Evolutionary conservation across 2,797 vertebrate genomes (phyloP).

Genomic region (Xenops minutus): DNA sequence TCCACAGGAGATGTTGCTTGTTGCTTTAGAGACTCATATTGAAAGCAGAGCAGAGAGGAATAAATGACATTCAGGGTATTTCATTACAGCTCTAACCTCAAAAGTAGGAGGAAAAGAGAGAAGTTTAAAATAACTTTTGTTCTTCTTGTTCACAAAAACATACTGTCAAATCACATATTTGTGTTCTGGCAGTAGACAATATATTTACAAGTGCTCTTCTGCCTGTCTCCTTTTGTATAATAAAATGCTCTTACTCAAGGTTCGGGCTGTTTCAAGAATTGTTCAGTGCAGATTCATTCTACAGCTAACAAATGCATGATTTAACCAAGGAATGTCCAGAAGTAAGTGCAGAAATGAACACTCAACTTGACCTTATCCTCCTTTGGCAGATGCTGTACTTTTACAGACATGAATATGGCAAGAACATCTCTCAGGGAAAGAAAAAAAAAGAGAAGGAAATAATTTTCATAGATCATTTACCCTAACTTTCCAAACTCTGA

Average conservation of each 20-base stretch:
- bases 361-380: neutral
- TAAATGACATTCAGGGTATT: slow-evolving; percentile 9
- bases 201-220: slow-evolving; percentile 20
- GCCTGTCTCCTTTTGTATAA: neutral
- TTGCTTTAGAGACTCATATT: slow-evolving; percentile 5
- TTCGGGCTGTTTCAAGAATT: neutral
- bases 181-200: neutral
- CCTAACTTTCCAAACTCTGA: neutral
- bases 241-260: neutral
- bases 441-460: neutral
- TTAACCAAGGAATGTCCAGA: neutral
- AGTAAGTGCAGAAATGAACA: neutral
- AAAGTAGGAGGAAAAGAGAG: neutral
- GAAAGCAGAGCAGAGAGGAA: slow-evolving; percentile 1
- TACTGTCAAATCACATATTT: slow-evolving; percentile 12
- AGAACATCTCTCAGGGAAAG: neutral
- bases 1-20: neutral
- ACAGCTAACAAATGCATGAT: neutral
- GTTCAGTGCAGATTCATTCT: neutral
- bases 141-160: slow-evolving; percentile 2
- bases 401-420: neutral
- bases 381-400: neutral
- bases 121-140: slow-evolving; percentile 33
- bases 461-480: neutral
- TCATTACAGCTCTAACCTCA: neutral